Conservation (phyloP, 1,140 invertebrate genomes). For the Ruditapes philippinarum region DNA sequence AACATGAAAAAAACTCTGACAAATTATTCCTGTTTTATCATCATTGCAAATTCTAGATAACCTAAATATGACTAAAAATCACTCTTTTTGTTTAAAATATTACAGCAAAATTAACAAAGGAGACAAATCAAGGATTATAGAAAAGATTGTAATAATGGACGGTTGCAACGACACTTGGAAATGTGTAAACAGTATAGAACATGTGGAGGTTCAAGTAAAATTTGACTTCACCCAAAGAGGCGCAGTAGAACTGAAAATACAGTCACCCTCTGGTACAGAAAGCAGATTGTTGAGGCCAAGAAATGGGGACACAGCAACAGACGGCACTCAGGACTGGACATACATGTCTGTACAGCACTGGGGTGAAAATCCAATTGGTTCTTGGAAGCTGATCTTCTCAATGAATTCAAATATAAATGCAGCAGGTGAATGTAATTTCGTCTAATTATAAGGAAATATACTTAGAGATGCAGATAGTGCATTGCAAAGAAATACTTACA, state of each 20-base stretch:
- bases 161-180: background rate
- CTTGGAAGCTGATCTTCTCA: background rate
- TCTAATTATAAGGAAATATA: too few relatives aligned
- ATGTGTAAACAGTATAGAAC: slow-evolving; percentile 8
- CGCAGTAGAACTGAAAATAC: background rate
- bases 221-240: background rate
- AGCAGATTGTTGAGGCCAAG: background rate
- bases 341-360: background rate
- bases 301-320: background rate
- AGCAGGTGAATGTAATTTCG: background rate
- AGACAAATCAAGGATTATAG: too few relatives aligned
- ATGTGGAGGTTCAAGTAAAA: background rate
- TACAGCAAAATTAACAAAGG: too few relatives aligned
- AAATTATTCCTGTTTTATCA: too few relatives aligned
- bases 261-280: background rate
- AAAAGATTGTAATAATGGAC: too few relatives aligned
- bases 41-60: too few relatives aligned
- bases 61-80: too few relatives aligned
- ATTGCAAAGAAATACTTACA: too few relatives aligned
- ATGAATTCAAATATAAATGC: background rate
- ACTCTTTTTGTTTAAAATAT: too few relatives aligned
- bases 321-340: background rate
- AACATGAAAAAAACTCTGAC: too few relatives aligned
- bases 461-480: too few relatives aligned
- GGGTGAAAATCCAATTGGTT: background rate